A percentile compares a stretch with the other conserved stretches of the same genome.
These are phyloP conservation scores for Trogon melanurus DNA, from an alignment of 2,113 vertebrate species.

Conservation along the genomic window DNA sequence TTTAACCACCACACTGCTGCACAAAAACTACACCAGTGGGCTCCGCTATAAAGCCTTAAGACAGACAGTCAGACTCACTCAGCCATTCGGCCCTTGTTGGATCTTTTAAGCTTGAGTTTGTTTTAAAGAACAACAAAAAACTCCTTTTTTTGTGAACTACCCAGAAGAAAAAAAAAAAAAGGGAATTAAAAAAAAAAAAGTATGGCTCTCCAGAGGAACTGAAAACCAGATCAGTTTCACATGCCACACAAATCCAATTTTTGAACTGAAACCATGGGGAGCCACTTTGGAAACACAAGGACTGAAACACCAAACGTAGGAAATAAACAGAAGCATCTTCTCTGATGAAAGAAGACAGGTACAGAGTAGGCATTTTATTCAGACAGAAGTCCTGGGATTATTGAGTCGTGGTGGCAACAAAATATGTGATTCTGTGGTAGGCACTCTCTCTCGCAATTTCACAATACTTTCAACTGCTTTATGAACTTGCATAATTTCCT, in stretches of 20 bases:
- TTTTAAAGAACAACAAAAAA: not conserved
- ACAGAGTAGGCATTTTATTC: not conserved
- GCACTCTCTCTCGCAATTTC: not conserved
- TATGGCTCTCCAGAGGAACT: not conserved
- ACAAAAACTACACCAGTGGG: constrained; percentile 23
- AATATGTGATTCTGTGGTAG: not conserved
- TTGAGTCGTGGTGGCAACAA: not conserved
- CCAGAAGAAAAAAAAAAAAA: too few species aligned
- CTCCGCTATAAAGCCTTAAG: constrained; percentile 13
- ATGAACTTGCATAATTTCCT: not conserved
- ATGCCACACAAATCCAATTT: not conserved
- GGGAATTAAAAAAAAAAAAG: too few species aligned
- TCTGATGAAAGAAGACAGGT: not conserved
- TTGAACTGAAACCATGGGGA: not conserved
- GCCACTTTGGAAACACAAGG: not conserved
- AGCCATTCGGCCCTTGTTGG: not conserved
- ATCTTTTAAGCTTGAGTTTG: not conserved
- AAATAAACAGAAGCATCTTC: not conserved
- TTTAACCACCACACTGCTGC: constrained; percentile 16
- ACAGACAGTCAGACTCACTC: not conserved
- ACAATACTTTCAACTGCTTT: not conserved
- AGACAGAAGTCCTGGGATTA: not conserved
- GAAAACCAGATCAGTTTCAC: not conserved
- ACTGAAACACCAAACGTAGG: not conserved
- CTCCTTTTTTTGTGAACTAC: not conserved